Percentiles rank a stretch among this genome's conserved stretches.
phyloP scores from a whole-genome alignment of 1,140 invertebrate species.

The Lamellibrachia luymesi region DNA sequence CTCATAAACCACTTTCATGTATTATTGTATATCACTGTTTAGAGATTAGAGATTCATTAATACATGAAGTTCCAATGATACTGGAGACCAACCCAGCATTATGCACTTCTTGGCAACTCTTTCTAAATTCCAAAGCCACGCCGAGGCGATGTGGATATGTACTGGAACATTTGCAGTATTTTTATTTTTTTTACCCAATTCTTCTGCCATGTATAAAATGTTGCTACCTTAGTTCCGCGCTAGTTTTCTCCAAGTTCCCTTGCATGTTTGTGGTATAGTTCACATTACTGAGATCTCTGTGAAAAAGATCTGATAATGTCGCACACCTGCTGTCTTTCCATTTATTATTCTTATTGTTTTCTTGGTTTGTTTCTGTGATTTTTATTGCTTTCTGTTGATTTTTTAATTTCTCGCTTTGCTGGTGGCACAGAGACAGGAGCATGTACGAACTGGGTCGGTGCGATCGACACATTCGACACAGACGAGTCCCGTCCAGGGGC shows the following conservation, averaged over 20 bases:
- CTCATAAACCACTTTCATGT: too few species aligned
- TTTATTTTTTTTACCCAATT: background rate
- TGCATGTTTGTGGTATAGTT: background rate
- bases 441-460: conserved; percentile 37
- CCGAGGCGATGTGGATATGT: background rate
- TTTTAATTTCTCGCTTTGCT: background rate
- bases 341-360: background rate
- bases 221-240: background rate
- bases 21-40: too few species aligned
- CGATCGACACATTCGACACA: conserved; percentile 36
- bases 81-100: background rate
- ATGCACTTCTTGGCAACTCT: background rate
- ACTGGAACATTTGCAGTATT: background rate
- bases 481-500: conserved; percentile 37
- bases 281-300: background rate
- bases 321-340: background rate
- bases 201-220: too few species aligned
- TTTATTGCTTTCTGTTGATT: background rate
- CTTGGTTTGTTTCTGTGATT: background rate
- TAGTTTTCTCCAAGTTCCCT: background rate
- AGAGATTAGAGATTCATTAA: too few species aligned
- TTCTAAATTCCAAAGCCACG: background rate
- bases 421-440: conserved; percentile 40
- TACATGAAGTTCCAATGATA: background rate
- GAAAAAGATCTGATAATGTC: background rate